Conservation (phyloP, 2,113 vertebrate species). For the Loxodonta africana region DNA sequence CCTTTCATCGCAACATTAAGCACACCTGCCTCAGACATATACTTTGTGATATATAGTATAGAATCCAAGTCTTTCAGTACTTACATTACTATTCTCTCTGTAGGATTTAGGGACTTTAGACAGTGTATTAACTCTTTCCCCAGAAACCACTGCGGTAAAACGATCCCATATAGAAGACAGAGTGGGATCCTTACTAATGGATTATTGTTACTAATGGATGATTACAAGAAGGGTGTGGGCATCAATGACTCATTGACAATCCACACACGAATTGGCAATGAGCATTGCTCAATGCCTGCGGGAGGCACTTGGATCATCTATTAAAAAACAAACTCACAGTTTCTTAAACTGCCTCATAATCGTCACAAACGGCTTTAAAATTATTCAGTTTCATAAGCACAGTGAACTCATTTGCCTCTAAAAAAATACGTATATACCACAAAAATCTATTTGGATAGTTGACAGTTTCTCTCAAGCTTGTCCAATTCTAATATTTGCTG, state of each 20-base stretch:
- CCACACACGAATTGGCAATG: fast-evolving
- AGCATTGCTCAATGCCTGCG: not conserved
- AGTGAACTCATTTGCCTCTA: not conserved
- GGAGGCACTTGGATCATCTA: not conserved
- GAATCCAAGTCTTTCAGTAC: not conserved
- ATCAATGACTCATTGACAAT: not conserved
- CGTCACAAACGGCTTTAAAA: not conserved
- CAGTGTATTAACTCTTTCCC: not conserved
- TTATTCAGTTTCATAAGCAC: not conserved
- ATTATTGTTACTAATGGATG: not conserved
- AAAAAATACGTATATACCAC: not conserved
- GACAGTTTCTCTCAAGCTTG: not conserved
- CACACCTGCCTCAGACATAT: fast-evolving
- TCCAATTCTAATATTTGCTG: not conserved
- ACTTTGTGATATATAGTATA: fast-evolving
- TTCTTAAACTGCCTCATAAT: not conserved
- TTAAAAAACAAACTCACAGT: not conserved
- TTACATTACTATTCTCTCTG: not conserved
- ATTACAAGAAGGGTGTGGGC: not conserved
- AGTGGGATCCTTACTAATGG: not conserved
- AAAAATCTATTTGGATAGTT: constrained; percentile 26
- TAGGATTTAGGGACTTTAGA: not conserved
- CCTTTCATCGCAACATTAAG: fast-evolving
- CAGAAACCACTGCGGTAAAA: not conserved
- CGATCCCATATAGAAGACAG: not conserved